Base-by-base conservation (phyloP, 2,797 vertebrate species). In the Synanceia verrucosa region DNA sequence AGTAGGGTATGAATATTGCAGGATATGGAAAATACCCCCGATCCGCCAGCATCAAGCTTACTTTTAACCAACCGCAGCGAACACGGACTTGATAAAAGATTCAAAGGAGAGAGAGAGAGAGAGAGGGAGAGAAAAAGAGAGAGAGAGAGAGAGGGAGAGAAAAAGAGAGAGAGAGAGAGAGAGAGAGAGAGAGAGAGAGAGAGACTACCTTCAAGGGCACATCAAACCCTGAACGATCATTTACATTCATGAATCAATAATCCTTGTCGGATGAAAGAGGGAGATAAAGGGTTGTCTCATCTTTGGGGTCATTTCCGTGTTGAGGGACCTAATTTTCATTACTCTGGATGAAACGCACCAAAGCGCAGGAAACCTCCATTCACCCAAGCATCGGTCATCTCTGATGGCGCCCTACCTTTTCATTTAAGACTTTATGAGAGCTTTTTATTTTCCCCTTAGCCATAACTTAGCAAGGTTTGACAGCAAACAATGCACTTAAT, bases 191-290 rank as follows among this genome's bases (percentile, higher is more conserved):
- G 37, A 51, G 67, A 33, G 57, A 57, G 61, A 51, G 44, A 71
- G 58, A 63, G 60, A 50, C 26, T 70, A 79, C 65, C 67, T 84
- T 87, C 84, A 90, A 90, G 91, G 89, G 79, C 86, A 87, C 62
- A 74, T 85, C 79, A 83, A 80, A 86, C 79, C 61, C 59, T 56
- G 74, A 86, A 86, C 41, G 71, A 90, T 89, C 79, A 90, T 91
- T 89, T 88, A 83, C 87, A 89, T 90, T 90, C 87, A 90, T 88
- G 85, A 90, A 89, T 91, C 91, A 89, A 90, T 88, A 89, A 91
- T 86, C 86, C 75, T 80, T 81, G 78, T 83, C 74, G 63, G 78
- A 88, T 86, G 60, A 86, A 84, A 82, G 24, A 21, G 28, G 37
- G 56, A 79, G 80, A 83, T 77, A 86, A 78, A 82, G 79, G 74